These are phyloP conservation scores for Pipistrellus nathusii DNA, from an alignment of 2,797 vertebrate species.

Conservation along the genomic window DNA sequence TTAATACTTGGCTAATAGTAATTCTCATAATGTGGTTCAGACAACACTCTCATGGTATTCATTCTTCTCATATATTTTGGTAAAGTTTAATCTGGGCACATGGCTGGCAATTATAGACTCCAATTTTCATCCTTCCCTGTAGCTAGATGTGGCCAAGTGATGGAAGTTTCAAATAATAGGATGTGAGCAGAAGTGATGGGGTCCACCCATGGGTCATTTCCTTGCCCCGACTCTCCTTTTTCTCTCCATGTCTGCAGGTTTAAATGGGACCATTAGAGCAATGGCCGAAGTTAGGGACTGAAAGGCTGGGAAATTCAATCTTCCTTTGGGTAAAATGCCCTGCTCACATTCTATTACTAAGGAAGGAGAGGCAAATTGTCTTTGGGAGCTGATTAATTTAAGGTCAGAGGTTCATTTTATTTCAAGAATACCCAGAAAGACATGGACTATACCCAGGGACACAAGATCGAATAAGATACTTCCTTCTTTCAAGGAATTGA, in stretches of 20 bases:
- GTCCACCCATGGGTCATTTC: not conserved
- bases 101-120: not conserved
- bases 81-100: not conserved
- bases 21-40: not conserved
- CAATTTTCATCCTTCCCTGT: not conserved
- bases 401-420: slow-evolving; percentile 21
- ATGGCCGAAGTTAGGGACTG: not conserved
- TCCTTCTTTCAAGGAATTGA: not conserved
- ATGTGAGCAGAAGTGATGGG: not conserved
- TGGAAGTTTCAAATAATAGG: not conserved
- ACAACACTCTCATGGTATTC: not conserved
- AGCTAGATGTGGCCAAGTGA: not conserved
- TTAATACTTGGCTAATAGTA: not conserved
- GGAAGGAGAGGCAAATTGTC: not conserved
- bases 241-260: not conserved
- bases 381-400: not conserved
- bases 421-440: not conserved
- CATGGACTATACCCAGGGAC: not conserved
- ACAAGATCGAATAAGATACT: not conserved
- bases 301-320: not conserved
- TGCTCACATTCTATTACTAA: not conserved
- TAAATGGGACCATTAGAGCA: not conserved
- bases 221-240: not conserved
- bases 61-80: not conserved
- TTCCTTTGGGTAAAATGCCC: not conserved